These are phyloP conservation scores for Petrocephalus sullivani DNA, from an alignment of 2,797 vertebrate species.

Conservation along the genomic window DNA sequence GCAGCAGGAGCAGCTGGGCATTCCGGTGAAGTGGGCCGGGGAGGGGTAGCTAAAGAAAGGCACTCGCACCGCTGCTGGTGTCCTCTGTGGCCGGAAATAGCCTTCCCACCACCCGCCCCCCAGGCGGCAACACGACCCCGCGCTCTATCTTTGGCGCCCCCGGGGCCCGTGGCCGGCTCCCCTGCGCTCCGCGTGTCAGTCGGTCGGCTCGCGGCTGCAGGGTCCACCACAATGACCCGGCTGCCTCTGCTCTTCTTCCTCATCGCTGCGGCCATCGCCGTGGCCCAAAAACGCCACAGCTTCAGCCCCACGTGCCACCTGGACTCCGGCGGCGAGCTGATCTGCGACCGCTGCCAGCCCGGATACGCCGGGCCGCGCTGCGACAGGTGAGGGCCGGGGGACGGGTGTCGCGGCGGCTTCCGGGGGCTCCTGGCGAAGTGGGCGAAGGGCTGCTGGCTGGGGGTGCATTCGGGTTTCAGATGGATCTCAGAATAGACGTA, in stretches of 20 bases:
- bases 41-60: constrained; percentile 56
- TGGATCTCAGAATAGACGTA: not conserved
- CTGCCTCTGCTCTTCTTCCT: constrained; percentile 56
- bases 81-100: constrained; percentile 65
- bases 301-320: constrained; percentile 91
- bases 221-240: constrained; percentile 57
- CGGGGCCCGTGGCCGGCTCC: constrained; percentile 3
- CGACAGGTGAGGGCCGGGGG: constrained; percentile 73
- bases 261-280: constrained; percentile 32
- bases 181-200: constrained; percentile 29
- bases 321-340: constrained; percentile 61
- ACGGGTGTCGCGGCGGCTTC: not conserved
- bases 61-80: constrained; percentile 58
- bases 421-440: not conserved
- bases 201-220: constrained; percentile 30
- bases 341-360: constrained; percentile 75
- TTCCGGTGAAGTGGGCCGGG: constrained; percentile 53
- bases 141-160: constrained; percentile 59
- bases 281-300: constrained; percentile 59
- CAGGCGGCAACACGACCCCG: constrained; percentile 60
- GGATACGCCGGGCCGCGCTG: constrained; percentile 79
- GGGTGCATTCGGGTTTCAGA: not conserved
- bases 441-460: not conserved
- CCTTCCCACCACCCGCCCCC: constrained; percentile 49
- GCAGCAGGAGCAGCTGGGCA: constrained; percentile 49